Base-by-base conservation (phyloP, 2,113 vertebrate genomes). In the Alethe diademata region DNA sequence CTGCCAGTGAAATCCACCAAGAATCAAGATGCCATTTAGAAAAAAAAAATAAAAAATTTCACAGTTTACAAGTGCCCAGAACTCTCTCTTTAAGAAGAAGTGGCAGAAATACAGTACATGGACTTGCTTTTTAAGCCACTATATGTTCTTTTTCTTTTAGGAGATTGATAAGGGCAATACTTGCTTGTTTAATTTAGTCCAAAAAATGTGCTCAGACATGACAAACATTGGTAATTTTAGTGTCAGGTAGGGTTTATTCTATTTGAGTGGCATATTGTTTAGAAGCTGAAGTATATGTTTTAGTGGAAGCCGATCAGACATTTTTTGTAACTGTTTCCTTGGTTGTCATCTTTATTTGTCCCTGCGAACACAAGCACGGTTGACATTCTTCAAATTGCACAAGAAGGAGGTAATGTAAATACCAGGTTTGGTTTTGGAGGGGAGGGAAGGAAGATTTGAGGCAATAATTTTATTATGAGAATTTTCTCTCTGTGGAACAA, bases 1-100 rank as follows among this genome's bases (percentile, higher is more conserved):
- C 98, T 96, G 96, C 96, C 95, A 96, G 88, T 93, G 95, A 97
- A 97, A 98, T 97, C 94, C 96, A 97, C 96, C 82, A 95, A 94
- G 93, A 95, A 96, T 94, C 88, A 89, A 91, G 88, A 97, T 95
- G 58, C 60, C 78, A 70, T 82, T 88, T 19, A 36, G 89, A 67
- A 93, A 93, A 54, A 71, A 57, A 54, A 62, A 74, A 15, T 14
- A 11, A 45, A 88, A n/a, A n/a, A 40, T 10, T 23, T 66, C 60
- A 88, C 94, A 91, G 82, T 94, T 95, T 91, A 82, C 64, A 94
- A 97, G 95, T 93, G 86, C 81, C 83, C 43, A 97, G 88, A 90
- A 97, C 78, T 93, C 92, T 72, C 36, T 90, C 45, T 96, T 93
- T 91, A 78, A 92, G 93, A 93, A 96, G 90, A 96, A 87, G 50